A percentile compares a stretch with the other conserved stretches of the same genome.
Conservation (phyloP, 2,113 vertebrate species). For the Poecile atricapillus region DNA sequence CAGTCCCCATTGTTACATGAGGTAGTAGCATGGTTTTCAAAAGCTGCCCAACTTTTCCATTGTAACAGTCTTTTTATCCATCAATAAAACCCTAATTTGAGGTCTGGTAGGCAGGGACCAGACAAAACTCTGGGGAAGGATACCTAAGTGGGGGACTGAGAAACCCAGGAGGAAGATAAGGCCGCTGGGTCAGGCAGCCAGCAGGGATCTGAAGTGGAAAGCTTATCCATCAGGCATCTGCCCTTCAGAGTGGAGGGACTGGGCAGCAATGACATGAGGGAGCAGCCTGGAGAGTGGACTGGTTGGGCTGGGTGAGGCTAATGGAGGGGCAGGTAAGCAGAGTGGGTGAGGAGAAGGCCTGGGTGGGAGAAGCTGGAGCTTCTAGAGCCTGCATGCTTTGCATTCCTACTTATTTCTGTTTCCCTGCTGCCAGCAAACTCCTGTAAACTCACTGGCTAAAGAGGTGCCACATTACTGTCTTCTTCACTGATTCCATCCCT, state of each 20-base stretch:
- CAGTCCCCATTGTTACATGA: not conserved
- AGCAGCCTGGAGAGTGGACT: not conserved
- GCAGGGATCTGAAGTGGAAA: not conserved
- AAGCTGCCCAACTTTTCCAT: not conserved
- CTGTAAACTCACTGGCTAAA: not conserved
- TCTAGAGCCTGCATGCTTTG: not conserved
- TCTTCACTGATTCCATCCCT: not conserved
- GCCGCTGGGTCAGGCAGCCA: not conserved
- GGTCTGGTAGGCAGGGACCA: not conserved
- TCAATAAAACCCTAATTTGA: not conserved
- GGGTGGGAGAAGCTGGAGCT: not conserved
- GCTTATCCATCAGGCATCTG: not conserved
- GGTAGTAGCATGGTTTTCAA: not conserved
- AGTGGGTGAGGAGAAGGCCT: not conserved
- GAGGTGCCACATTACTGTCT: accelerated
- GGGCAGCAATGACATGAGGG: not conserved
- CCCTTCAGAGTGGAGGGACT: not conserved
- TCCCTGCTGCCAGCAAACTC: not conserved
- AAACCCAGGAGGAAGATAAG: not conserved
- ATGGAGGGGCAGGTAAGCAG: not conserved
- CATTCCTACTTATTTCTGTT: not conserved
- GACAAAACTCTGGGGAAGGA: not conserved
- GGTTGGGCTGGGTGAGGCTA: not conserved
- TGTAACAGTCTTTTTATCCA: not conserved
- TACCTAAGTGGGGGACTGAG: not conserved